Evolutionary conservation across 2,888 invertebrate species (phyloP).

Genomic region (Scaptomyza tumidula): DNA sequence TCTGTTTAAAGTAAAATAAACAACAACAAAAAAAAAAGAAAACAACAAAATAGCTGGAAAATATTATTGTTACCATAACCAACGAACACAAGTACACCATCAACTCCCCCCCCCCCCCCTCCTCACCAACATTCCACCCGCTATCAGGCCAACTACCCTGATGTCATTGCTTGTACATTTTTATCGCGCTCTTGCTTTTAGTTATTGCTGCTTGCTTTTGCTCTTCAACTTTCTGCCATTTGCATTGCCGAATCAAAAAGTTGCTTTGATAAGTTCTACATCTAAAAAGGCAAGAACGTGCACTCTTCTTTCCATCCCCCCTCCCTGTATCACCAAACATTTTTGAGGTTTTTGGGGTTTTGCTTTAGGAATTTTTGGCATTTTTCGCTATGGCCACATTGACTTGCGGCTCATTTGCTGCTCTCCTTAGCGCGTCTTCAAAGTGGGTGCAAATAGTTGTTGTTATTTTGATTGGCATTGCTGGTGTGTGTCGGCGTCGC

Average conservation of each 20-base stretch:
- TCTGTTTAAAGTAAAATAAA: background rate
- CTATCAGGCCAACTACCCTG: too few species aligned
- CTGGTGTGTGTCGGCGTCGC: slow-evolving; percentile 5
- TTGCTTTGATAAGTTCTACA: slow-evolving; percentile 45
- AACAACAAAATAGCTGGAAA: slow-evolving; percentile 14
- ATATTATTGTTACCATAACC: slow-evolving; percentile 21
- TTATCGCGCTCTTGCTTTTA: slow-evolving; percentile 32
- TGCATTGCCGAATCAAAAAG: slow-evolving; percentile 57
- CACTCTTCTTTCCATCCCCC: background rate
- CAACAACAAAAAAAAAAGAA: background rate
- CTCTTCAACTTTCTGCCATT: slow-evolving; percentile 48
- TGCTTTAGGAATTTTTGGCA: slow-evolving; percentile 43
- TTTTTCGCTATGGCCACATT: slow-evolving; percentile 42
- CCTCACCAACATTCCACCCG: too few species aligned
- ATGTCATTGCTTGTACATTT: background rate
- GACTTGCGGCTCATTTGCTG: slow-evolving; percentile 59
- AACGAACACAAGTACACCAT: too few species aligned
- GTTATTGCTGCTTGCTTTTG: slow-evolving; percentile 51
- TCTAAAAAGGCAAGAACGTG: too few species aligned
- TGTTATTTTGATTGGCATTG: slow-evolving; percentile 19
- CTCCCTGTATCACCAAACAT: background rate
- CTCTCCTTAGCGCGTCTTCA: slow-evolving; percentile 44
- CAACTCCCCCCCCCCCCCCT: too few species aligned
- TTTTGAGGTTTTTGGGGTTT: slow-evolving; percentile 18
- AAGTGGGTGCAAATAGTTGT: slow-evolving; percentile 64